Conservation (phyloP, 2,888 invertebrate genomes). For the Pseudococcus longispinus region DNA sequence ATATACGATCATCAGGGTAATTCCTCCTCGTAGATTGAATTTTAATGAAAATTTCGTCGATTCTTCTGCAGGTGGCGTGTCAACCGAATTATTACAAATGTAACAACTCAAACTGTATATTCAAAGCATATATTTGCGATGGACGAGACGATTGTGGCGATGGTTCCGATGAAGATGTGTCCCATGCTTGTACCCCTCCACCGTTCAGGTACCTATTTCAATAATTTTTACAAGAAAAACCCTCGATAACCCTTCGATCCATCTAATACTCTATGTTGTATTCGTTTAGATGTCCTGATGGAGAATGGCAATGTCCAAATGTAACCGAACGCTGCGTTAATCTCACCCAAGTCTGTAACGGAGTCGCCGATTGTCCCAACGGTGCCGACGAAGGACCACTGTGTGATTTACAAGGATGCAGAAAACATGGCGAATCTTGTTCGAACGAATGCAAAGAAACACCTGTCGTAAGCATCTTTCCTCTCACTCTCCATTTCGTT, state of each 20-base stretch:
- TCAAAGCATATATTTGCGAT: slow-evolving; percentile 92
- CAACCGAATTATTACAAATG: slow-evolving; percentile 83
- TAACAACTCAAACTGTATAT: slow-evolving; percentile 85
- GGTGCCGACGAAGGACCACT: slow-evolving; percentile 91
- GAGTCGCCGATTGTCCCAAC: slow-evolving; percentile 87
- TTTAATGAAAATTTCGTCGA: background rate
- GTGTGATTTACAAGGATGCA: slow-evolving; percentile 83
- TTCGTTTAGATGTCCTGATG: slow-evolving; percentile 70
- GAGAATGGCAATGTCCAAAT: slow-evolving; percentile 88
- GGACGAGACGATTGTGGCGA: slow-evolving; percentile 93
- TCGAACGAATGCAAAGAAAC: slow-evolving; percentile 86
- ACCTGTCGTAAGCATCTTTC: slow-evolving; percentile 66
- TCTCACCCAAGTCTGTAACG: slow-evolving; percentile 87
- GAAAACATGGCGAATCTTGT: slow-evolving; percentile 77
- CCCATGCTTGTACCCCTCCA: slow-evolving; percentile 83
- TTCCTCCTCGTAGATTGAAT: background rate
- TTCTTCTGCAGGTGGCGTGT: slow-evolving; percentile 70
- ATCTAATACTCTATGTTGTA: background rate
- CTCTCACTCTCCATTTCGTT: background rate
- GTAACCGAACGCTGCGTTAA: slow-evolving; percentile 84
- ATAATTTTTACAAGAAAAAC: background rate
- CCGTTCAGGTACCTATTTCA: slow-evolving; percentile 66
- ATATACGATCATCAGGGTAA: background rate
- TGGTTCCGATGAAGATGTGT: slow-evolving; percentile 82
- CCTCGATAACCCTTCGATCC: background rate